A percentile compares a stretch with the other conserved stretches of the same genome.
These are phyloP conservation scores for Sphaerodactylus townsendi DNA, from an alignment of 2,113 vertebrate genomes.

Conservation along the genomic window DNA sequence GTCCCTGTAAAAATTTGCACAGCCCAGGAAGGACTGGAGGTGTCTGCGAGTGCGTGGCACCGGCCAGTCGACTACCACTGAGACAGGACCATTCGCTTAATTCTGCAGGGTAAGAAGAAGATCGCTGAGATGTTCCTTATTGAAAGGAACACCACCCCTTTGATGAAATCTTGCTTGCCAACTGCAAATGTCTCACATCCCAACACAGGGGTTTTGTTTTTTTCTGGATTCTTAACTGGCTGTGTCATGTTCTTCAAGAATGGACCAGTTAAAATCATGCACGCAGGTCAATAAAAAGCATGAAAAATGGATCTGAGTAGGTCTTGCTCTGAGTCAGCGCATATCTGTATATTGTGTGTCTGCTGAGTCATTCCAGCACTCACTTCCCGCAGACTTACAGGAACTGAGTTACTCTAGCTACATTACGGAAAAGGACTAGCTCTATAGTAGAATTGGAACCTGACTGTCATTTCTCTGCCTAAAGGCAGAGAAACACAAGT, in stretches of 20 bases:
- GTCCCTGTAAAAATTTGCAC: no score
- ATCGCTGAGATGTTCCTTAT: no score
- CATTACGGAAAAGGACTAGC: neutral
- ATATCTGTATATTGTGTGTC: neutral
- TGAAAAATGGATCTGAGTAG: neutral
- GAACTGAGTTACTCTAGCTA: neutral
- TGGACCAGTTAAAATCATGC: neutral
- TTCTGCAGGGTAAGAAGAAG: no score
- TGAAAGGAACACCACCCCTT: neutral
- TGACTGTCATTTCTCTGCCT: neutral
- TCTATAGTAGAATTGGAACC: neutral
- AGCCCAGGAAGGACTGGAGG: no score
- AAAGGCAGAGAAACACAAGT: neutral
- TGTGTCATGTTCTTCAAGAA: neutral
- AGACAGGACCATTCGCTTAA: no score
- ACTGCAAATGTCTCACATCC: neutral
- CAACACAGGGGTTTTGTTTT: no score
- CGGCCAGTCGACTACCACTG: no score
- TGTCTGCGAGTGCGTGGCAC: no score
- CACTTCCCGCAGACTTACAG: neutral
- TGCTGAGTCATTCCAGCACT: neutral
- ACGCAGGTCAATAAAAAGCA: neutral
- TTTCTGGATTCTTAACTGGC: neutral
- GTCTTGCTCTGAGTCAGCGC: neutral
- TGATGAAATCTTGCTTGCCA: neutral